Base-by-base conservation (phyloP, 2,113 vertebrate genomes). In the Daphoenositta chrysoptera region DNA sequence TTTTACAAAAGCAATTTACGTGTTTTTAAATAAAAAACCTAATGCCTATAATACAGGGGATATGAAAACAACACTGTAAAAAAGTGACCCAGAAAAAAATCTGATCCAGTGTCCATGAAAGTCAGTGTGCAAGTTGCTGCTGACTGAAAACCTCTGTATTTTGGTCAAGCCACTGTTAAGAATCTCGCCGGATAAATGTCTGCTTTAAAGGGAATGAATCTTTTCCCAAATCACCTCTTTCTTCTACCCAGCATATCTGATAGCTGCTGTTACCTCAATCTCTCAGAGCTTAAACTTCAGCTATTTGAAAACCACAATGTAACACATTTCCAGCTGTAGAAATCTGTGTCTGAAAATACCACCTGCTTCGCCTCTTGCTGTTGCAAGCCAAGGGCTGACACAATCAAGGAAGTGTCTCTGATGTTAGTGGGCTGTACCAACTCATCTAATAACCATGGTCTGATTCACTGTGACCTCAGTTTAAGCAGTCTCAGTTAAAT, bases 401-500 rank as follows among this genome's bases (percentile, higher is more conserved):
- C 84, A 94, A 44, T 71, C 88, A 48, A 37, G 63, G 35, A 83
- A 53, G 80, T 53, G 58, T 23, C 61, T 89, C 56, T 86, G 81
- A 23, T 82, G 79, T 69, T 44, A n/a, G 40, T 50, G 57, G 90
- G 75, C 83, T 91, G 48, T 42, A 91, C 82, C 63, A 83, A 28
- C 88, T 80, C 14, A 37, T 90, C 69, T 94, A 60, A 95, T 78
- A 84, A 83, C 78, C 3, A 14, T 30, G 42, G 27, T 76, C 68
- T 71, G 40, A 64, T 83, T 85, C 65, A 30, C 44, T 71, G 90
- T 95, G 68, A 53, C 56, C 60, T 92, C 78, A 42, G 16, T 94
- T 96, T 94, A 70, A 69, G 87, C 53, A 39, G 51, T 64, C 48
- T 64, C 56, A 89, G 66, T 77, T 96, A 89, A 95, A 27, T 37